These are phyloP conservation scores for Aleadryas rufinucha DNA, from an alignment of 2,113 vertebrate species.

Conservation along the genomic window DNA sequence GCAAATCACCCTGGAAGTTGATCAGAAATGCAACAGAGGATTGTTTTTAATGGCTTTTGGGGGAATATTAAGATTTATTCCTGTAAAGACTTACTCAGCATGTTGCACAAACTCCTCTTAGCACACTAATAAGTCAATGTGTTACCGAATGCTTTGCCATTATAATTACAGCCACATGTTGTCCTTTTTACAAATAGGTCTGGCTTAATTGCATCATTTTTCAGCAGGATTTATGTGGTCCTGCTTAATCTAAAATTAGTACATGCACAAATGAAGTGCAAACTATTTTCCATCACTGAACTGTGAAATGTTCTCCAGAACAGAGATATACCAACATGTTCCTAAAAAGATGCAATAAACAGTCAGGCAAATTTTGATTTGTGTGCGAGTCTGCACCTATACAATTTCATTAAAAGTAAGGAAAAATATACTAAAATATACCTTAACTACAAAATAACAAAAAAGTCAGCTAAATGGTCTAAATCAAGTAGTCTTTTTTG, in stretches of 20 bases:
- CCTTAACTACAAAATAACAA: not conserved
- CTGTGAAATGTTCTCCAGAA: constrained; percentile 55
- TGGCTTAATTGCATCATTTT: constrained; percentile 74
- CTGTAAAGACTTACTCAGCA: constrained; percentile 69
- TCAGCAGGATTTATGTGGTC: constrained; percentile 73
- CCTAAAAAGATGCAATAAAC: constrained; percentile 11
- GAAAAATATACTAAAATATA: not conserved
- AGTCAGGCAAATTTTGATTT: constrained; percentile 30
- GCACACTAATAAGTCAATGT: constrained; percentile 70
- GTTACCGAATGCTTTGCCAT: constrained; percentile 66
- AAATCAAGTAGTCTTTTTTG: not conserved
- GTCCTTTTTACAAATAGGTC: constrained; percentile 73
- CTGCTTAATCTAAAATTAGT: constrained; percentile 75
- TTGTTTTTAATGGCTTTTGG: constrained; percentile 13
- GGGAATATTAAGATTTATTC: constrained; percentile 66
- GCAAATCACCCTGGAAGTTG: not conserved
- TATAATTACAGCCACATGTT: constrained; percentile 76
- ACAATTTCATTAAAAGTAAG: not conserved
- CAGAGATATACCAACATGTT: constrained; percentile 33
- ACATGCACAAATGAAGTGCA: constrained; percentile 70
- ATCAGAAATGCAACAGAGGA: constrained; percentile 21
- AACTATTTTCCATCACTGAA: constrained; percentile 66
- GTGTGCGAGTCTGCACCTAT: not conserved
- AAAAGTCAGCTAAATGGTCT: not conserved
- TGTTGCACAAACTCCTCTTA: constrained; percentile 73